These are phyloP conservation scores for Aphodius granarius DNA, from an alignment of 2,888 invertebrate genomes.

Conservation along the genomic window DNA sequence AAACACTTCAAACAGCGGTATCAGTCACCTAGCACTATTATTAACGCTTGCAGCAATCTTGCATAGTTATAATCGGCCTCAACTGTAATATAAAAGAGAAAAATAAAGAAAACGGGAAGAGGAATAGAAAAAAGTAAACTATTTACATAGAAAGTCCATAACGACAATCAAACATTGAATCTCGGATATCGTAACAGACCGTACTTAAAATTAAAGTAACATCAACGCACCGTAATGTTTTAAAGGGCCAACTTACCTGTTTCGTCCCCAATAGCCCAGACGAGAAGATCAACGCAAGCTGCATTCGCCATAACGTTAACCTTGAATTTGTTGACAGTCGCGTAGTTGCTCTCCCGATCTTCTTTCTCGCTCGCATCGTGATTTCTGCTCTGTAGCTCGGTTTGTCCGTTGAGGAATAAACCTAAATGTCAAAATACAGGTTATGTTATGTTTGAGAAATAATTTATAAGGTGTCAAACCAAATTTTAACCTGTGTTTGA, in stretches of 20 bases:
- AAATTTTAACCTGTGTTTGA: no score
- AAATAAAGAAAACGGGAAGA: slow-evolving; percentile 9
- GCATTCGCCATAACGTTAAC: slow-evolving; percentile 96
- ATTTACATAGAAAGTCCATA: background rate
- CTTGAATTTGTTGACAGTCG: slow-evolving; percentile 87
- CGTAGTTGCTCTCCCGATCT: slow-evolving; percentile 77
- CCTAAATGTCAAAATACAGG: slow-evolving; percentile 57
- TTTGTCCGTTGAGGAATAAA: slow-evolving; percentile 89
- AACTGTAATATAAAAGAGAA: slow-evolving; percentile 59
- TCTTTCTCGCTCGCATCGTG: slow-evolving; percentile 84
- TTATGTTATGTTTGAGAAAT: background rate
- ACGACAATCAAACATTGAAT: background rate
- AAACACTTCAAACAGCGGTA: slow-evolving; percentile 10
- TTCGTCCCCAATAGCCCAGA: slow-evolving; percentile 98
- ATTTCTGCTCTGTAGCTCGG: slow-evolving; percentile 84
- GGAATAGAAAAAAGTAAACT: slow-evolving; percentile 3
- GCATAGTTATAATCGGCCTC: slow-evolving; percentile 72
- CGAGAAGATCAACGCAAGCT: slow-evolving; percentile 94
- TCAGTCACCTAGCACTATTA: slow-evolving; percentile 65
- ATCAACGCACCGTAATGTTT: background rate
- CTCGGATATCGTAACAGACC: background rate
- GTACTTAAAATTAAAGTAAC: background rate
- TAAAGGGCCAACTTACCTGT: slow-evolving; percentile 66
- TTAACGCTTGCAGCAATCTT: slow-evolving; percentile 73
- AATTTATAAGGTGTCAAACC: no score